Evolutionary conservation across 2,888 invertebrate genomes (phyloP).

Genomic region (Pristionchus fissidentatus): DNA sequence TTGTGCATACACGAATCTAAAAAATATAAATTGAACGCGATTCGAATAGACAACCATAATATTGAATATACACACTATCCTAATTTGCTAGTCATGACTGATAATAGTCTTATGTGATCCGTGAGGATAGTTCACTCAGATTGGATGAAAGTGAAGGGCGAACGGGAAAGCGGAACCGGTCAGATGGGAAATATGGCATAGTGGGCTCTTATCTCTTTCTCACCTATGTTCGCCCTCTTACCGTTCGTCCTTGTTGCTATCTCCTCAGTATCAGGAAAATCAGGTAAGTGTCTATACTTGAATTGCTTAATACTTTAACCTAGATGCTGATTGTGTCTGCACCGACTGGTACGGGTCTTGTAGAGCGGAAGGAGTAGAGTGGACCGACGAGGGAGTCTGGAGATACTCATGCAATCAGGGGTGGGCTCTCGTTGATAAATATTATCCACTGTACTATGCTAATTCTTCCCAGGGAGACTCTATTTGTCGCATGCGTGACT

Average conservation of each 20-base stretch:
- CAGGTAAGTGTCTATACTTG: neutral
- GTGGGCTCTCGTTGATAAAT: neutral
- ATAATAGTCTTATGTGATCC: too few species aligned
- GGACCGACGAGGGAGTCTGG: constrained; percentile 72
- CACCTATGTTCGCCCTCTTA: neutral
- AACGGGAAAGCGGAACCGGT: constrained; percentile 32
- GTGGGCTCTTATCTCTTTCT: neutral
- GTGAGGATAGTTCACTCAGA: too few species aligned
- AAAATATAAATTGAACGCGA: too few species aligned
- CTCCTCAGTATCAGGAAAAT: neutral
- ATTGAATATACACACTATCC: too few species aligned
- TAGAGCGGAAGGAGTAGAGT: constrained; percentile 60
- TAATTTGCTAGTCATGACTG: too few species aligned
- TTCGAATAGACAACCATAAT: too few species aligned
- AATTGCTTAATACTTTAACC: neutral
- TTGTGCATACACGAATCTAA: too few species aligned
- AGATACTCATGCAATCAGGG: constrained; percentile 60
- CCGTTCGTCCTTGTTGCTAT: neutral
- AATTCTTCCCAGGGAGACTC: neutral
- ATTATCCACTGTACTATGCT: neutral
- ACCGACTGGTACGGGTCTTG: constrained; percentile 73
- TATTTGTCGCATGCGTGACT: constrained; percentile 12
- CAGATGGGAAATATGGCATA: constrained; percentile 17
- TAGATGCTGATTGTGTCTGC: neutral
- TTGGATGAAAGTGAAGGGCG: constrained; percentile 35